phyloP scores from a whole-genome alignment of 2,888 invertebrate species.

The Colostygia pectinataria region DNA sequence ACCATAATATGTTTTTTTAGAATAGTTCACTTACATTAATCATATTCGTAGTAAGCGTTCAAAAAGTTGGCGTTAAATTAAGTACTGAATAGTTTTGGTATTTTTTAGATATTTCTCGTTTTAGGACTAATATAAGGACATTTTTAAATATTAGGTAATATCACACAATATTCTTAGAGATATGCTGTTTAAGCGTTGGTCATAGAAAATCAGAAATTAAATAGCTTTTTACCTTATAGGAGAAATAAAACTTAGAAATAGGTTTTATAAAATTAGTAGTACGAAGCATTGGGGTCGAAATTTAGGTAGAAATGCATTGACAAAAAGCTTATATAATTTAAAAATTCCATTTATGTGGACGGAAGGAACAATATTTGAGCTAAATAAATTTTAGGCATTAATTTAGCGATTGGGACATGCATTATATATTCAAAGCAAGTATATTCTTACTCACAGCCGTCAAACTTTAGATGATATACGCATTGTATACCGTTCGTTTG shows the following conservation, averaged over 20 bases:
- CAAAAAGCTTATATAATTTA: conserved; percentile 67
- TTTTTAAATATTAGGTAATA: conserved; percentile 76
- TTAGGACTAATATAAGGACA: conserved; percentile 69
- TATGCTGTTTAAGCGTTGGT: conserved; percentile 82
- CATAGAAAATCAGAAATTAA: conserved; percentile 60
- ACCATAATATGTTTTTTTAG: conserved; percentile 54
- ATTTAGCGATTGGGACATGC: conserved; percentile 43
- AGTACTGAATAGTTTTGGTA: conserved; percentile 78
- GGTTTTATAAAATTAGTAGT: conserved; percentile 24
- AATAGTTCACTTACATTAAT: conserved; percentile 56
- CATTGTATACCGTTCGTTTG: conserved; percentile 41
- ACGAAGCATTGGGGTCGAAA: conserved; percentile 31
- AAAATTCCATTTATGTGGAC: conserved; percentile 72
- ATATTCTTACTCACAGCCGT: conserved; percentile 55
- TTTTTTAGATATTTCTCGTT: conserved; percentile 54
- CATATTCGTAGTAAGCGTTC: conserved; percentile 59
- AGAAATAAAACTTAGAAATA: conserved; percentile 41
- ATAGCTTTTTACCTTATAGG: conserved; percentile 41
- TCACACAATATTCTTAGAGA: conserved; percentile 81
- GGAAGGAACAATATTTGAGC: conserved; percentile 77
- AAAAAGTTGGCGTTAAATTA: conserved; percentile 67
- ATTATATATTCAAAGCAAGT: conserved; percentile 45
- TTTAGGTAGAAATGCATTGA: conserved; percentile 53
- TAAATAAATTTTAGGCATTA: conserved; percentile 49
- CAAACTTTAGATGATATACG: conserved; percentile 47